phyloP scores from a whole-genome alignment of 2,888 invertebrate species.

The Eulithis testata region DNA sequence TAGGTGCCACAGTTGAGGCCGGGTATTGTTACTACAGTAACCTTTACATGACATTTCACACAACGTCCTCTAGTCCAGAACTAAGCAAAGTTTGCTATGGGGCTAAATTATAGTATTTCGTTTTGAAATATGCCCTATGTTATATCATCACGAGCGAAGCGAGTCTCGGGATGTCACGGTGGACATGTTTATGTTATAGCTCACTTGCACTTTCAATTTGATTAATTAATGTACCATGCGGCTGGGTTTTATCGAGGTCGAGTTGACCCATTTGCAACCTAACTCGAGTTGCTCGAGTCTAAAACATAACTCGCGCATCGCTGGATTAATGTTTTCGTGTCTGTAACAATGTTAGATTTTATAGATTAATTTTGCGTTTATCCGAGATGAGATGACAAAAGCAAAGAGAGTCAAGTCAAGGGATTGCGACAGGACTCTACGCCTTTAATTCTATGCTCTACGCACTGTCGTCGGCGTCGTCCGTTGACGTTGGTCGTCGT shows the following conservation, averaged over 20 bases:
- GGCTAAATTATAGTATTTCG: slow-evolving; percentile 9
- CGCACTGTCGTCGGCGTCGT: too few relatives aligned
- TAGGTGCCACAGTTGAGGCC: not conserved
- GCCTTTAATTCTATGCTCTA: too few relatives aligned
- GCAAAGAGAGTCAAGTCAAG: too few relatives aligned
- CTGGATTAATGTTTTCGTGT: slow-evolving; percentile 7
- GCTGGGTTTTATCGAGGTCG: too few relatives aligned
- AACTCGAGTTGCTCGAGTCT: too few relatives aligned
- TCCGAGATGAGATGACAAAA: not conserved
- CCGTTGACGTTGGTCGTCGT: too few relatives aligned
- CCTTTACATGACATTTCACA: too few relatives aligned
- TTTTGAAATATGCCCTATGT: slow-evolving; percentile 5
- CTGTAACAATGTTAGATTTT: not conserved
- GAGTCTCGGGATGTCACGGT: slow-evolving; percentile 4
- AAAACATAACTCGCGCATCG: too few relatives aligned
- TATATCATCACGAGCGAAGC: slow-evolving; percentile 10
- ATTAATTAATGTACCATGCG: not conserved
- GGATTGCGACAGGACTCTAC: too few relatives aligned
- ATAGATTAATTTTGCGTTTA: slow-evolving; percentile 1
- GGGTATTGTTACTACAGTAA: not conserved
- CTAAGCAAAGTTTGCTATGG: not conserved
- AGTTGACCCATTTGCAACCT: too few relatives aligned
- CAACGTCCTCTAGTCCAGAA: too few relatives aligned
- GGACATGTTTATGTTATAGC: slow-evolving; percentile 21
- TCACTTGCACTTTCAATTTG: slow-evolving; percentile 1